Percentiles rank a stretch among this genome's conserved stretches.
Conservation (phyloP, 2,113 vertebrate genomes). For the Podarcis cretensis region DNA sequence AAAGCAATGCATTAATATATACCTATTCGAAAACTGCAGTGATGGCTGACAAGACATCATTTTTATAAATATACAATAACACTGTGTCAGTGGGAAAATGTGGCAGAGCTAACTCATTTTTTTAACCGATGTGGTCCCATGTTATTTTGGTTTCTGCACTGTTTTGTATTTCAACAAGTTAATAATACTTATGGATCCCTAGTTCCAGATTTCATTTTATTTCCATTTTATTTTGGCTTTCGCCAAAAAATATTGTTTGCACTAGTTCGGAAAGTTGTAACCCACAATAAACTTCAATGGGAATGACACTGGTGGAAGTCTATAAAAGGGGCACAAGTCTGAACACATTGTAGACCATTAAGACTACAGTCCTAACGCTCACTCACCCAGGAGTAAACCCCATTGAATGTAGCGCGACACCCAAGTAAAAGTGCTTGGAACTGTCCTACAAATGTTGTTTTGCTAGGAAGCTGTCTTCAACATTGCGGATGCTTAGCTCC, state of each 20-base stretch:
- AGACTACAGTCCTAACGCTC: background rate
- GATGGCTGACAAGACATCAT: conserved; percentile 25
- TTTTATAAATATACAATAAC: background rate
- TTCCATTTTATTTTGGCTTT: background rate
- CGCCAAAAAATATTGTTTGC: background rate
- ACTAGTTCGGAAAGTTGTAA: background rate
- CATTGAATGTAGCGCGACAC: background rate
- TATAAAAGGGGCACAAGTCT: background rate
- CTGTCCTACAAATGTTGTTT: background rate
- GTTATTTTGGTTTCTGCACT: background rate
- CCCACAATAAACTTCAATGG: background rate
- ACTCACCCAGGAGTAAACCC: background rate
- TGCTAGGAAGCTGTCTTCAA: background rate
- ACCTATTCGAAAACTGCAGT: background rate
- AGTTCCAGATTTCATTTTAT: background rate
- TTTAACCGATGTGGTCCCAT: background rate
- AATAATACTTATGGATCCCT: background rate
- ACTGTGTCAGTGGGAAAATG: background rate
- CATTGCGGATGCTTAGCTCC: background rate
- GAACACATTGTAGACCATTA: background rate
- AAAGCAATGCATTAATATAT: background rate
- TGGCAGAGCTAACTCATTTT: background rate
- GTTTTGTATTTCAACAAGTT: conserved; percentile 19
- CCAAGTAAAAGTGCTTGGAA: background rate
- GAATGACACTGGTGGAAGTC: background rate